These are phyloP conservation scores for Bubo bubo DNA, from an alignment of 2,113 vertebrate genomes.

Conservation along the genomic window DNA sequence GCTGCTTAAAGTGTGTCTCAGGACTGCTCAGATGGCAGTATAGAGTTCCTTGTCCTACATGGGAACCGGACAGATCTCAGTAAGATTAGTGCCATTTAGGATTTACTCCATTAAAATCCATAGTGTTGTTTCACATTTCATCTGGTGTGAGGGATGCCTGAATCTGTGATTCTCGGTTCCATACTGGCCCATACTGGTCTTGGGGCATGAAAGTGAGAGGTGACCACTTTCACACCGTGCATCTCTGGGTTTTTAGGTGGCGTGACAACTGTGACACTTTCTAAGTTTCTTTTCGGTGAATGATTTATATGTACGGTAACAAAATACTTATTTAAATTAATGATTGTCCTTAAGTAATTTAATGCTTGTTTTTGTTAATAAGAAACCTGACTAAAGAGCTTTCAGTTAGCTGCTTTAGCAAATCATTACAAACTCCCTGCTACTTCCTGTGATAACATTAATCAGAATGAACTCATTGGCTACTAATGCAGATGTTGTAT, in stretches of 20 bases:
- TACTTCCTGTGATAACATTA: conserved; percentile 25
- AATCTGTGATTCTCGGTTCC: fast-evolving
- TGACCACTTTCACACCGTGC: background rate
- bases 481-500: conserved; percentile 30
- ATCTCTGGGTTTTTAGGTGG: background rate
- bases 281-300: background rate
- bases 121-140: background rate
- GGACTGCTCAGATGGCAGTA: background rate
- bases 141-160: background rate
- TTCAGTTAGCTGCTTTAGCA: conserved; percentile 44
- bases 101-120: background rate
- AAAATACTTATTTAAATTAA: conserved; percentile 58
- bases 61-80: background rate
- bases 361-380: conserved; percentile 50
- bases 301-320: background rate
- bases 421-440: conserved; percentile 51
- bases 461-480: conserved; percentile 47
- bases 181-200: background rate
- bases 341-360: conserved; percentile 35
- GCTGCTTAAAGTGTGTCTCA: background rate
- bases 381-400: conserved; percentile 50
- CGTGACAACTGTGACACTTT: background rate
- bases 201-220: background rate
- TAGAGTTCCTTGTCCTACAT: background rate
- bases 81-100: background rate